Conservation (phyloP, 1,140 invertebrate species). For the Drosophila quadrilineata region DNA sequence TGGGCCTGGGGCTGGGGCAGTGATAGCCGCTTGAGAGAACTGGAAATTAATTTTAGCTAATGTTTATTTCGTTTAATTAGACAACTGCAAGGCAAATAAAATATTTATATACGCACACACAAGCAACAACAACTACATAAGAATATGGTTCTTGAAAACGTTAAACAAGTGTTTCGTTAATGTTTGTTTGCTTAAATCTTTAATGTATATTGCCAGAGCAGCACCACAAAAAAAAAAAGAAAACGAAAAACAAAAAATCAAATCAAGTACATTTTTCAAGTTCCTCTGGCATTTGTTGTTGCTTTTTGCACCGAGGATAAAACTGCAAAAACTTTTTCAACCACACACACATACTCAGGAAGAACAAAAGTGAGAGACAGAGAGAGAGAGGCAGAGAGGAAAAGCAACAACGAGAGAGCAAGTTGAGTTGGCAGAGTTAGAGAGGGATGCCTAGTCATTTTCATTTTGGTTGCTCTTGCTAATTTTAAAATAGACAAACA, state of each 20-base stretch:
- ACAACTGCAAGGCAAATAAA: slow-evolving; percentile 74
- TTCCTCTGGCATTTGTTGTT: slow-evolving; percentile 29
- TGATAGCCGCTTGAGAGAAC: slow-evolving; percentile 55
- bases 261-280: slow-evolving; percentile 51
- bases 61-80: slow-evolving; percentile 78
- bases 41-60: slow-evolving; percentile 69
- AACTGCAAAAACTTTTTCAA: slow-evolving; percentile 53
- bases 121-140: slow-evolving; percentile 14
- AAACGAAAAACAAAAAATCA: slow-evolving; percentile 19
- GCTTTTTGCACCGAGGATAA: slow-evolving; percentile 29
- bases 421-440: too few relatives aligned
- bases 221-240: slow-evolving; percentile 29
- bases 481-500: slow-evolving; percentile 78
- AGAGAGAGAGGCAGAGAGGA: background rate
- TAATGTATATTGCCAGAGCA: slow-evolving; percentile 53
- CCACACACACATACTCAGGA: slow-evolving; percentile 6
- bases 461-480: slow-evolving; percentile 67
- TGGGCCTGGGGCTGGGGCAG: too few relatives aligned
- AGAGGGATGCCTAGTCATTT: slow-evolving; percentile 62
- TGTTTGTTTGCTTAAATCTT: slow-evolving; percentile 74
- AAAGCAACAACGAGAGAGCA: slow-evolving; percentile 12
- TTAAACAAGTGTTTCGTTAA: slow-evolving; percentile 78
- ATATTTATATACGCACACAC: slow-evolving; percentile 67
- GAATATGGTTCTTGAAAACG: slow-evolving; percentile 54
- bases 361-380: background rate